phyloP scores from a whole-genome alignment of 92 coral and sea anemone species.

The Epizoanthus illoricatus region DNA sequence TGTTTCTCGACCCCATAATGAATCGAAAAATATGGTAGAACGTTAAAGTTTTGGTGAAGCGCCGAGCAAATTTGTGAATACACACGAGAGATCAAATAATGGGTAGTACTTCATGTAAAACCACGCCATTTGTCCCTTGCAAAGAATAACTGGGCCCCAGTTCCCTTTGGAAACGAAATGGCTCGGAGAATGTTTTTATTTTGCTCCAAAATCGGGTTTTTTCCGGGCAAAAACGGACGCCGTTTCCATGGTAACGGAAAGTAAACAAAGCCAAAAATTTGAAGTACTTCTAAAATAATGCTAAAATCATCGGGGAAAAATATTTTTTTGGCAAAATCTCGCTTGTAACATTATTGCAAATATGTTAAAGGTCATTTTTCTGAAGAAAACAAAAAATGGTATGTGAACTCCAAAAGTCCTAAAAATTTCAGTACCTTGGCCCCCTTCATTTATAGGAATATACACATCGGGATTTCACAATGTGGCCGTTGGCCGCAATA shows the following conservation, averaged over 20 bases:
- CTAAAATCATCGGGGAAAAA: slow-evolving; percentile 14
- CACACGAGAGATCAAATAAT: background rate
- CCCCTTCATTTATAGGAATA: background rate
- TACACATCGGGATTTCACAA: too few species aligned
- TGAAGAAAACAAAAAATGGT: slow-evolving; percentile 23
- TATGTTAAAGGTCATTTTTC: slow-evolving; percentile 21
- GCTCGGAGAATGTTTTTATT: background rate
- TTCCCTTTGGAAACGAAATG: background rate
- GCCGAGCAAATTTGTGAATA: slow-evolving; percentile 9
- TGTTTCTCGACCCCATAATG: slow-evolving; percentile 12
- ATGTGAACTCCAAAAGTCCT: slow-evolving; percentile 18
- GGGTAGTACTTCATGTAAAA: slow-evolving; percentile 6
- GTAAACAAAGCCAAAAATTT: too few species aligned
- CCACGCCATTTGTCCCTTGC: background rate
- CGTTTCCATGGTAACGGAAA: too few species aligned
- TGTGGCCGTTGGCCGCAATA: too few species aligned
- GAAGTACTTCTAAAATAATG: background rate
- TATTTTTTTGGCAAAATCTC: slow-evolving; percentile 13
- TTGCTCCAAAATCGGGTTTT: background rate
- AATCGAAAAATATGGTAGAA: slow-evolving; percentile 3
- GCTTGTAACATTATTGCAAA: slow-evolving; percentile 10
- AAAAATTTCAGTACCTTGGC: slow-evolving; percentile 15
- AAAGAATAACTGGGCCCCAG: slow-evolving; percentile 7
- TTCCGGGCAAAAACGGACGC: too few species aligned
- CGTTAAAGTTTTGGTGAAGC: slow-evolving; percentile 1